These are phyloP conservation scores for Sebastolobus altivelis DNA, from an alignment of 2,797 vertebrate genomes.

Conservation along the genomic window DNA sequence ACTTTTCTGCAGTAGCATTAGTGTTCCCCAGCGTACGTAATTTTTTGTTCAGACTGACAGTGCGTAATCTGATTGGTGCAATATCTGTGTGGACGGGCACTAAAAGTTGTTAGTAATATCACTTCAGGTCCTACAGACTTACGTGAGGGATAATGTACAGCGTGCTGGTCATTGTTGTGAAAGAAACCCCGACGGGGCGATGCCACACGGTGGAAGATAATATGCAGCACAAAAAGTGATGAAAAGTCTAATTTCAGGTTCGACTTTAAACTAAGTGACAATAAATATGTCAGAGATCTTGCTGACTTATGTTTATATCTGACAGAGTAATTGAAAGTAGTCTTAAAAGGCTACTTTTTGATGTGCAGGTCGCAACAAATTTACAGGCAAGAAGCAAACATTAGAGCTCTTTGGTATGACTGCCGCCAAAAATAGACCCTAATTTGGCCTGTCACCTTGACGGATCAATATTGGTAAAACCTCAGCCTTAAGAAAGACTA, in stretches of 20 bases:
- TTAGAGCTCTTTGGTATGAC: slow-evolving; percentile 8
- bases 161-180: no score
- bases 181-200: no score
- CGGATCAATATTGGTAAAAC: slow-evolving; percentile 44
- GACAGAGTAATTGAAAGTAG: neutral
- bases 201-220: no score
- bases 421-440: slow-evolving; percentile 21
- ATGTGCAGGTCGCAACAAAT: neutral
- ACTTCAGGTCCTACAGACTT: neutral
- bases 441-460: slow-evolving; percentile 44
- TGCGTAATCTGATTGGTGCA: neutral
- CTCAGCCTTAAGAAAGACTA: slow-evolving; percentile 15
- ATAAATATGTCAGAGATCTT: no score
- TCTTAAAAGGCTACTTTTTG: neutral
- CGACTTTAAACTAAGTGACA: no score
- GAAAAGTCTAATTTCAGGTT: no score
- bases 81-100: neutral
- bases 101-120: neutral
- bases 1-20: neutral
- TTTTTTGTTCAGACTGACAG: neutral
- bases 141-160: no score
- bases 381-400: neutral
- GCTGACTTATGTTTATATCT: neutral
- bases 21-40: neutral
- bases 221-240: no score